Percentiles rank a stretch among this genome's conserved stretches.
These are phyloP conservation scores for human DNA, from an alignment of 2,113 vertebrate genomes.

Conservation along the genomic window DNA sequence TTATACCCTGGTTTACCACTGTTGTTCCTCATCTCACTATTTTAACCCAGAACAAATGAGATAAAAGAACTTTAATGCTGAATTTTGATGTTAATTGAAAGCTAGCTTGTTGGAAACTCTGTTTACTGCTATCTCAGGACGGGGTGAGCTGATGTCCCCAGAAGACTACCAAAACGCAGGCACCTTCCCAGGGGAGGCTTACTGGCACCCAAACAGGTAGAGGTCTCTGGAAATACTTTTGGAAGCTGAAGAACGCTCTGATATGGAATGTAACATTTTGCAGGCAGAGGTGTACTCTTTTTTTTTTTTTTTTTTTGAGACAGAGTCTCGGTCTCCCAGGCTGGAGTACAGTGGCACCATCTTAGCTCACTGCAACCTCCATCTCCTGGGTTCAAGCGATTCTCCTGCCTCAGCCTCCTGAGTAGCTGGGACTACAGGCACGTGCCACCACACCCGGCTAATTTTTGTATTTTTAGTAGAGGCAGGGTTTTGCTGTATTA, in stretches of 20 bases:
- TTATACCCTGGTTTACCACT: not conserved
- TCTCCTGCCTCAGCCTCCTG: too few relatives aligned
- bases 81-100: slow-evolving; percentile 23
- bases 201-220: not conserved
- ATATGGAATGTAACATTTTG: not conserved
- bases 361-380: too few relatives aligned
- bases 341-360: too few relatives aligned
- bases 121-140: not conserved
- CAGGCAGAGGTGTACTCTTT: not conserved
- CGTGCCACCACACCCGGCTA: too few relatives aligned
- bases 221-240: not conserved
- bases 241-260: not conserved
- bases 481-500: too few relatives aligned
- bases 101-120: not conserved
- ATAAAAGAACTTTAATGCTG: not conserved
- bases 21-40: not conserved
- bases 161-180: not conserved
- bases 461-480: too few relatives aligned
- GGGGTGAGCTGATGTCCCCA: not conserved
- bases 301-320: not conserved
- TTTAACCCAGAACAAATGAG: slow-evolving; percentile 13
- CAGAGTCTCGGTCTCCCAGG: too few relatives aligned
- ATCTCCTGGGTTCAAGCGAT: too few relatives aligned
- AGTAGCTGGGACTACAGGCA: too few relatives aligned
- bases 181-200: not conserved